Base-by-base conservation (phyloP, 1,140 invertebrate genomes). In the Lordiphosa clarofinis region DNA sequence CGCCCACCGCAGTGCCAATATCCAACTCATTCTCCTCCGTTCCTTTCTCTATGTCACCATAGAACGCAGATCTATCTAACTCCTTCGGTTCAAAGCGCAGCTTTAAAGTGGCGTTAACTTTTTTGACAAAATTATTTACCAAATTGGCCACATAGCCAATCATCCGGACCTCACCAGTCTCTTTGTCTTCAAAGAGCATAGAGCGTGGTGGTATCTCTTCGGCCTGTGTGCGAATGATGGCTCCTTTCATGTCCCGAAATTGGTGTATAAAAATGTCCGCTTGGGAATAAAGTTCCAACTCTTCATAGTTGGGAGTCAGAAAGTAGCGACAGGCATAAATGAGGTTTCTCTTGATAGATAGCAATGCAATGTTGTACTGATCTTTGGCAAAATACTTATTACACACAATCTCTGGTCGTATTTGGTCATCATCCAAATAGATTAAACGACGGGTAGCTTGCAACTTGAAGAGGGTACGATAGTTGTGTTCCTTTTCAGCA, bases 321-420 rank as follows among this genome's bases (percentile, higher is more conserved):
- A 69, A 84, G 35, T n/a, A 54, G 13, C 65, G 66, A 44, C 78
- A 87, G 4, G 54, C 47, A 13, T 71, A 73, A 1, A 63, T 49
- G 3, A 19, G 39, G n/a, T 56, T 48, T 0, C 52, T 52, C 3
- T 37, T 31, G 15, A 1, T 1, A n/a, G 53, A 37, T 7, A 87
- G 7, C 49, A 87, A 38, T 5, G 67, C 56, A 10, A 86, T 62
- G 40, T 87, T 81, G 4, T 65, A 64, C 21, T 76, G 58, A 24
- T 86, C 79, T 28, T 44, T 52, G 0, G 8, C n/a, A 5, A 58
- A 56, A 31, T 71, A 78, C 0, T 9, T 4, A 2, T 5, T 1
- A 4, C 78, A 84, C 8, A 84, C 12, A 0, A 9, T 0, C 4
- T 53, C 11, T 0, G 56, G 56, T 0, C 33, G 9, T 1, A 4